Conservation (phyloP, 2,888 invertebrate species). For the Hirtodrosophila cameraria region DNA sequence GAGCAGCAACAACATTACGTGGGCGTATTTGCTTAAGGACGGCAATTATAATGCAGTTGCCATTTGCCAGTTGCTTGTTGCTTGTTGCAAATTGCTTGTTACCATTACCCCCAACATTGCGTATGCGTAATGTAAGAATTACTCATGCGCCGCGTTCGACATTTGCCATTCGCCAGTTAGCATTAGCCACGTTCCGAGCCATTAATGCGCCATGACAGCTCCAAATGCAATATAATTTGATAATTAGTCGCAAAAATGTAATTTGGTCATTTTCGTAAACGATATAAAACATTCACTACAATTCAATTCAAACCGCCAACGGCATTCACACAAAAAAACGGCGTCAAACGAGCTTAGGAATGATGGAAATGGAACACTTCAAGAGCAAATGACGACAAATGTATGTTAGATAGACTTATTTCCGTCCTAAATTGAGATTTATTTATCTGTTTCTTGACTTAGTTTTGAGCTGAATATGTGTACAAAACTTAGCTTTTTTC, state of each 20-base stretch:
- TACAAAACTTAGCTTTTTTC: too few species aligned
- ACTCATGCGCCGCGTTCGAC: slow-evolving; percentile 65
- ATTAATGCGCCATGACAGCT: slow-evolving; percentile 61
- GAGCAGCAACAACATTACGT: slow-evolving; percentile 21
- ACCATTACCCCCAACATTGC: slow-evolving; percentile 42
- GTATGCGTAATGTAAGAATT: slow-evolving; percentile 70
- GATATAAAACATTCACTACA: slow-evolving; percentile 28
- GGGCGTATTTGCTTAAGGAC: slow-evolving; percentile 29
- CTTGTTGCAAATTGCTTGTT: slow-evolving; percentile 18
- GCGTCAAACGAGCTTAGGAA: too few species aligned
- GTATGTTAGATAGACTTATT: too few species aligned
- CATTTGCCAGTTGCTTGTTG: slow-evolving; percentile 21
- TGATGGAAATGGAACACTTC: too few species aligned
- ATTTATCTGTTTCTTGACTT: too few species aligned
- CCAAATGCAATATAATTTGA: slow-evolving; percentile 60
- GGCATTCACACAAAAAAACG: too few species aligned
- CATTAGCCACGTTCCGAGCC: slow-evolving; percentile 19
- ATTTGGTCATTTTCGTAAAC: slow-evolving; percentile 30
- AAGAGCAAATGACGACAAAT: too few species aligned
- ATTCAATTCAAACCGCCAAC: too few species aligned
- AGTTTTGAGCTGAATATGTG: too few species aligned
- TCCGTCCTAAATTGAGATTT: too few species aligned
- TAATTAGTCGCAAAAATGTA: slow-evolving; percentile 63
- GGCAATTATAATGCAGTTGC: slow-evolving; percentile 44
- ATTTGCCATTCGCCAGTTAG: slow-evolving; percentile 17